phyloP scores from a whole-genome alignment of 37 sponge, comb jelly and placozoan genomes.

The Haliclona indistincta region DNA sequence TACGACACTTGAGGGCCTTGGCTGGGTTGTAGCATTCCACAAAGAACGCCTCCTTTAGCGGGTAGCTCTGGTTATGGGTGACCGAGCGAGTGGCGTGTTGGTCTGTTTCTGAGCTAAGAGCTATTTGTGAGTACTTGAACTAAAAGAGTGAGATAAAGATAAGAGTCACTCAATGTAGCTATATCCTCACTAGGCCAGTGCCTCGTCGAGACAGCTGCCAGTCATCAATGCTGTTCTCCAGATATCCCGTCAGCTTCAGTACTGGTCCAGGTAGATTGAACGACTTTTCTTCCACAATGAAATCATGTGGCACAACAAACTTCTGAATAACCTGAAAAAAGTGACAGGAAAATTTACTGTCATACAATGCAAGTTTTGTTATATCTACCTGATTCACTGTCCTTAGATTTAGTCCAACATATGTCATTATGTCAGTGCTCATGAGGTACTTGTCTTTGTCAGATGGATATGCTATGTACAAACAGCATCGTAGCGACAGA shows the following conservation, averaged over 20 bases:
- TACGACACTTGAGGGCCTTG: conserved; percentile 10
- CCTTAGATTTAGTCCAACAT: conserved; percentile 29
- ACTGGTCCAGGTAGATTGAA: conserved; percentile 16
- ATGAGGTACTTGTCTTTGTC: conserved; percentile 5
- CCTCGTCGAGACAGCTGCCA: conserved; percentile 15
- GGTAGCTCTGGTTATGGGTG: conserved; percentile 34
- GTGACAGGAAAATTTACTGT: background rate
- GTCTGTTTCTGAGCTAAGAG: conserved; percentile 39
- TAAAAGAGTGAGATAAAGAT: background rate
- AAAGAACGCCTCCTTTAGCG: conserved; percentile 22
- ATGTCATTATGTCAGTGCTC: conserved; percentile 16
- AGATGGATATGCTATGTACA: conserved; percentile 20
- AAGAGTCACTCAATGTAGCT: background rate
- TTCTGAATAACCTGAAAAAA: conserved; percentile 5
- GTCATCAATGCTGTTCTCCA: background rate
- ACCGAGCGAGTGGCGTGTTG: conserved; percentile 12
- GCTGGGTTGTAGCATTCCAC: conserved; percentile 8
- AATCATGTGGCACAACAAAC: background rate
- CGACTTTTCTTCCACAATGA: conserved; percentile 19
- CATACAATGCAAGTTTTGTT: background rate
- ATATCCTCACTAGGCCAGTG: conserved; percentile 7
- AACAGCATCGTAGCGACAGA: conserved; percentile 25
- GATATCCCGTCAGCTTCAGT: conserved; percentile 1
- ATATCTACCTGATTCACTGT: conserved; percentile 35
- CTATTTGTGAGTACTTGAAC: conserved; percentile 33